Percentiles rank a stretch among this genome's conserved stretches.
These are phyloP conservation scores for Melospiza melodia DNA, from an alignment of 2,113 vertebrate species.

Conservation along the genomic window DNA sequence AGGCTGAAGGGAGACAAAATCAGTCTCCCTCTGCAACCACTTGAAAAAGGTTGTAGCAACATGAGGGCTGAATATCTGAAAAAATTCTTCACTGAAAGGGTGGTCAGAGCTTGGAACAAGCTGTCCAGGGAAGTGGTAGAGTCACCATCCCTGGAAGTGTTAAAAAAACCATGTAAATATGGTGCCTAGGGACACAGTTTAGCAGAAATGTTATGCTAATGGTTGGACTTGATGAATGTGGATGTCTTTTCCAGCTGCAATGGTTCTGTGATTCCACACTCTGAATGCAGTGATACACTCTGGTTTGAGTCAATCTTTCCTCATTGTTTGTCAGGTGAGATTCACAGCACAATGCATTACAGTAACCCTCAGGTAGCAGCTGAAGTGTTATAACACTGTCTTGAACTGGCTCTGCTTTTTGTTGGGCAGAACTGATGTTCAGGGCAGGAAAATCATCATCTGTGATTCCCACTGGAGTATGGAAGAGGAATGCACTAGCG, in stretches of 20 bases:
- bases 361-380: neutral
- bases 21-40: neutral
- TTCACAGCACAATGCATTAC: neutral
- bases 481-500: neutral
- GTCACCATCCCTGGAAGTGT: neutral
- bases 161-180: too few species aligned
- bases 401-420: neutral
- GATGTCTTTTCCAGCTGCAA: neutral
- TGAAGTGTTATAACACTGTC: neutral
- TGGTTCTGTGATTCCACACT: neutral
- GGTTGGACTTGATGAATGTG: neutral
- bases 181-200: neutral
- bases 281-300: neutral
- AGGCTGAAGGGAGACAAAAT: neutral
- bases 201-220: neutral
- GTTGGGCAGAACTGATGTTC: neutral
- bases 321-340: neutral
- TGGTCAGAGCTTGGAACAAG: neutral
- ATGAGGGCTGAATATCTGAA: neutral
- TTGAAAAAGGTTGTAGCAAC: neutral
- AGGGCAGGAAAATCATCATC: neutral
- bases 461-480: rapidly evolving
- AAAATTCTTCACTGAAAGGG: neutral
- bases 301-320: neutral
- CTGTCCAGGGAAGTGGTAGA: neutral